Percentiles rank a stretch among this genome's conserved stretches.
These are phyloP conservation scores for Brachionus calyciflorus DNA, from an alignment of 1,140 invertebrate species.

Conservation along the genomic window DNA sequence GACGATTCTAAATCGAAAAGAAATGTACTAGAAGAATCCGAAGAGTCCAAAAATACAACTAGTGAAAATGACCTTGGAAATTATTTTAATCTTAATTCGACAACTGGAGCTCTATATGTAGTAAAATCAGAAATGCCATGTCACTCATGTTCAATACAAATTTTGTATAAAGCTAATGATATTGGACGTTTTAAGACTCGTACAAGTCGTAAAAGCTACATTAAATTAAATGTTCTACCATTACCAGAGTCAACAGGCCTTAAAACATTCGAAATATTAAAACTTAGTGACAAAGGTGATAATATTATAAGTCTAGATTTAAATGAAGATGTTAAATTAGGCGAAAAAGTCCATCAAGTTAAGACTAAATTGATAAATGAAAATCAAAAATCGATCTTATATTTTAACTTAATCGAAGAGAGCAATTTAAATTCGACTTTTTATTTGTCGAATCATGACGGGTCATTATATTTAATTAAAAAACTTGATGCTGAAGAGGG, in stretches of 20 bases:
- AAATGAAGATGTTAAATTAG: constrained; percentile 36
- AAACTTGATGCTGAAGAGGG: not conserved
- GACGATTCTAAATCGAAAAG: not conserved
- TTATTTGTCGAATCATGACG: constrained; percentile 41
- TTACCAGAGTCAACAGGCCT: not conserved
- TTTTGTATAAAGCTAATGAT: not conserved
- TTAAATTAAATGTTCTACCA: not conserved
- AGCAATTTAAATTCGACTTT: constrained; percentile 17
- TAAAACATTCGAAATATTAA: not conserved
- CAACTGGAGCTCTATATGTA: not conserved
- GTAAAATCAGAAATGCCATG: not conserved
- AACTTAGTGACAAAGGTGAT: not conserved
- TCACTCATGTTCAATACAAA: not conserved
- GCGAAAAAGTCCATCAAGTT: constrained; percentile 39
- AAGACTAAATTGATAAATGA: not conserved
- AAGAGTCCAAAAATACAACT: not conserved
- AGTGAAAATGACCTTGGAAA: not conserved
- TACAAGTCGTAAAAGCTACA: constrained; percentile 19
- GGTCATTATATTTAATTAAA: constrained; percentile 36
- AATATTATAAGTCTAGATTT: not conserved
- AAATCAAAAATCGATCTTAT: not conserved
- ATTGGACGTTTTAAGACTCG: constrained; percentile 16
- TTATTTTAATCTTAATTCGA: constrained; percentile 6
- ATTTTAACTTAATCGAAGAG: constrained; percentile 16
- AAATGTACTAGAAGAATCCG: not conserved